These are phyloP conservation scores for Epirrhoe tristata DNA, from an alignment of 2,888 invertebrate species.

Conservation along the genomic window DNA sequence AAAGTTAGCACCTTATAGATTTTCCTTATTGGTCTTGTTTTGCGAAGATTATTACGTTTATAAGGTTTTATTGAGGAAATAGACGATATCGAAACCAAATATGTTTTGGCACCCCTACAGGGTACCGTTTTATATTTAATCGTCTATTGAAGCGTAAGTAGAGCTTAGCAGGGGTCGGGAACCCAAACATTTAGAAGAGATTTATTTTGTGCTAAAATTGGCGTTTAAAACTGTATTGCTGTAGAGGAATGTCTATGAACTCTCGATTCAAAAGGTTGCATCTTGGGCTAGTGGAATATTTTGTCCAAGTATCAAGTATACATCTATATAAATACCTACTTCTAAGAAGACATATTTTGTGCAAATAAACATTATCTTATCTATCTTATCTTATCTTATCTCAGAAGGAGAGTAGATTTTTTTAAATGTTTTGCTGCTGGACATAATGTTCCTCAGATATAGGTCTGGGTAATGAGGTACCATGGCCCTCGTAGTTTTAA, in stretches of 20 bases:
- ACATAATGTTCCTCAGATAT: too few species aligned
- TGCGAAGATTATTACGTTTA: slow-evolving; percentile 30
- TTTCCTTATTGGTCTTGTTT: slow-evolving; percentile 22
- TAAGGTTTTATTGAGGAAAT: slow-evolving; percentile 32
- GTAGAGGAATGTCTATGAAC: not conserved
- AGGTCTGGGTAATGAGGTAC: too few species aligned
- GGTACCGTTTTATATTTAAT: slow-evolving; percentile 10
- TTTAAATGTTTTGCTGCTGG: too few species aligned
- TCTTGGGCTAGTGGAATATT: too few species aligned
- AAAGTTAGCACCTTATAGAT: slow-evolving; percentile 9
- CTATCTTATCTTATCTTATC: too few species aligned
- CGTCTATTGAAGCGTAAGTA: not conserved
- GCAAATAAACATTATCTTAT: too few species aligned
- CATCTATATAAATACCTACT: too few species aligned
- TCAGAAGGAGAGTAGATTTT: too few species aligned
- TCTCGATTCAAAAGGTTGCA: not conserved
- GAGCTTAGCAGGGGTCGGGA: not conserved
- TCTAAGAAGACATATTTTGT: too few species aligned
- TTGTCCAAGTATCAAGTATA: too few species aligned
- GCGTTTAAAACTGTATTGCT: not conserved
- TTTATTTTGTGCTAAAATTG: not conserved
- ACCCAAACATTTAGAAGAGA: not conserved
- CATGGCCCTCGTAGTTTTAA: too few species aligned
- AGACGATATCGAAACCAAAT: slow-evolving; percentile 29
- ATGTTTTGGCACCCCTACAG: slow-evolving; percentile 23